Evolutionary conservation across 2,113 vertebrate genomes (phyloP).

Genomic region (Oryzias celebensis): DNA sequence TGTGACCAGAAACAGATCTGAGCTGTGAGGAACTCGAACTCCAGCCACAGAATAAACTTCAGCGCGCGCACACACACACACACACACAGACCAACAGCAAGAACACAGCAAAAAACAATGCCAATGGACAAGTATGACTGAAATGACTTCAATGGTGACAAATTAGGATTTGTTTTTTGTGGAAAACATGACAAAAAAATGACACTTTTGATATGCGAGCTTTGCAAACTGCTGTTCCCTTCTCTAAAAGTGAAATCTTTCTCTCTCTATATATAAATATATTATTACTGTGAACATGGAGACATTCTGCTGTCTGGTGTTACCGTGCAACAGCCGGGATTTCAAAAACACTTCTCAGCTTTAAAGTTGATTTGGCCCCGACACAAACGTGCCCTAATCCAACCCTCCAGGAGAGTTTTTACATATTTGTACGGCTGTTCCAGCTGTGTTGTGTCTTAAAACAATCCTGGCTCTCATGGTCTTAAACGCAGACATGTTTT

Average conservation of each 20-base stretch:
- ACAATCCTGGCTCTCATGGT: background rate
- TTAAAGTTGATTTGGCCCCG: constrained; percentile 13
- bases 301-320: constrained; percentile 60
- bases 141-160: constrained; percentile 37
- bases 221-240: constrained; percentile 56
- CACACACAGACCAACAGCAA: constrained; percentile 13
- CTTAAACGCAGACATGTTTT: constrained; percentile 30
- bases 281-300: constrained; percentile 11
- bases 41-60: background rate
- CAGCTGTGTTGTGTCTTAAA: background rate
- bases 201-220: constrained; percentile 32
- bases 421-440: background rate
- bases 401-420: background rate
- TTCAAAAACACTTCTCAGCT: constrained; percentile 34
- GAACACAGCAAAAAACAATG: constrained; percentile 23
- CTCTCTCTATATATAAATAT: background rate
- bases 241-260: constrained; percentile 11
- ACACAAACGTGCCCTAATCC: background rate
- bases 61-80: background rate
- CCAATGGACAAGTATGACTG: constrained; percentile 40
- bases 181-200: constrained; percentile 1
- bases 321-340: constrained; percentile 8
- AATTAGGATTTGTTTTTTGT: constrained; percentile 14
- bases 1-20: background rate
- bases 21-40: background rate